Evolutionary conservation across 2,113 vertebrate species (phyloP).

Genomic region (Rallus limicola): DNA sequence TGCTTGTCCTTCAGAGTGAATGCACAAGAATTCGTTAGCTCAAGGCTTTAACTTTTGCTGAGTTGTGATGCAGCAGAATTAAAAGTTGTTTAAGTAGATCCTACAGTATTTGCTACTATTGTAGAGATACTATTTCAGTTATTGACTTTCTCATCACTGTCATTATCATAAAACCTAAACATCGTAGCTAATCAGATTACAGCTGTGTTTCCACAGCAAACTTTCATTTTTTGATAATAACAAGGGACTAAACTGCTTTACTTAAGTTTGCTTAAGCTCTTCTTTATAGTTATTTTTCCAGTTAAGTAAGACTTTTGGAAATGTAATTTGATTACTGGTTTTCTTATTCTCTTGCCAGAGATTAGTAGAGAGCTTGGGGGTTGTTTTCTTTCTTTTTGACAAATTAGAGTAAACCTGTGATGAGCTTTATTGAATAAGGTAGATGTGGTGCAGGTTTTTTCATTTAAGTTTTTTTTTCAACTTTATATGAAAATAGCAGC

Average conservation of each 20-base stretch:
- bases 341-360: slow-evolving; percentile 61
- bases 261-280: slow-evolving; percentile 42
- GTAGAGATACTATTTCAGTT: slow-evolving; percentile 19
- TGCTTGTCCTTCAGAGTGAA: slow-evolving; percentile 73
- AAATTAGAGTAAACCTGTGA: neutral
- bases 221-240: slow-evolving; percentile 37
- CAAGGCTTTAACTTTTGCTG: slow-evolving; percentile 33
- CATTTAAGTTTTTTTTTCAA: neutral
- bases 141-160: slow-evolving; percentile 50
- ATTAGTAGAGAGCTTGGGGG: neutral
- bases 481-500: neutral
- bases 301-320: slow-evolving; percentile 42
- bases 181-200: slow-evolving; percentile 9
- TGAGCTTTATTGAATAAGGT: slow-evolving; percentile 1
- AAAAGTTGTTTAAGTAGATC: slow-evolving; percentile 34
- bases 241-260: slow-evolving; percentile 54
- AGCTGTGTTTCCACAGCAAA: slow-evolving; percentile 25
- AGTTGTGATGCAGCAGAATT: neutral
- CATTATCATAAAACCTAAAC: slow-evolving; percentile 51
- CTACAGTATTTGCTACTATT: slow-evolving; percentile 23
- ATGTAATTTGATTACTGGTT: slow-evolving; percentile 19
- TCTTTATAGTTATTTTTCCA: slow-evolving; percentile 11
- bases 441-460: neutral
- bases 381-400: neutral
- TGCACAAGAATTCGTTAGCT: slow-evolving; percentile 48